Conservation (phyloP, 2,113 vertebrate genomes). For the Potamarius usumacintae region DNA sequence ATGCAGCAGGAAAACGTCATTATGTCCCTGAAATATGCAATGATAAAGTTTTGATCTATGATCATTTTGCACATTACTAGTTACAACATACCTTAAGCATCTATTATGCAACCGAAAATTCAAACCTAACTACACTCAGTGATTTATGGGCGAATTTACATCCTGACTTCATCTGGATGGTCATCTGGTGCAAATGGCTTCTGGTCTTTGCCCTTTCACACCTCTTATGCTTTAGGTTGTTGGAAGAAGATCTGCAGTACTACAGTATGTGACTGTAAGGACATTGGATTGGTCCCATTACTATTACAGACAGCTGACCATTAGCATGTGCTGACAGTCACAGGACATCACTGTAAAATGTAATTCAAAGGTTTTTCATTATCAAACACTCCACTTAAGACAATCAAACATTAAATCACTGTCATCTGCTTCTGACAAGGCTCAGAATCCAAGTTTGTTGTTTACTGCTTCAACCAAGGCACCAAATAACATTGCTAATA, state of each 20-base stretch:
- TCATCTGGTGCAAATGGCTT: not conserved
- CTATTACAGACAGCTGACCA: not conserved
- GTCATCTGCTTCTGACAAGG: not conserved
- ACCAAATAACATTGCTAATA: not conserved
- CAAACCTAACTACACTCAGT: not conserved
- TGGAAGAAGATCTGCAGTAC: not conserved
- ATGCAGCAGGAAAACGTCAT: no score
- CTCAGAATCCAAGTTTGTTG: not conserved
- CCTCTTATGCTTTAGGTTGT: not conserved
- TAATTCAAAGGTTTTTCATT: not conserved
- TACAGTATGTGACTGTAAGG: not conserved
- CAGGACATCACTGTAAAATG: not conserved
- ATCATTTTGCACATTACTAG: not conserved
- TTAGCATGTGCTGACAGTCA: not conserved
- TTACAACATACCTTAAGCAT: not conserved
- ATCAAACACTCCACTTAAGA: not conserved
- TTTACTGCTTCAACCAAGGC: not conserved
- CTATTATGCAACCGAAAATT: not conserved
- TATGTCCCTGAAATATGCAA: not conserved
- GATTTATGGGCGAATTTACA: not conserved
- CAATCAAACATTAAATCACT: not conserved
- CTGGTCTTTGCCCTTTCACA: not conserved
- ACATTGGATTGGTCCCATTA: not conserved
- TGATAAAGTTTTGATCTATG: not conserved
- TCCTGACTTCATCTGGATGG: not conserved